Percentiles rank a stretch among this genome's conserved stretches.
phyloP scores from a whole-genome alignment of 2,113 vertebrate species.

The Herpetotheres cachinnans region DNA sequence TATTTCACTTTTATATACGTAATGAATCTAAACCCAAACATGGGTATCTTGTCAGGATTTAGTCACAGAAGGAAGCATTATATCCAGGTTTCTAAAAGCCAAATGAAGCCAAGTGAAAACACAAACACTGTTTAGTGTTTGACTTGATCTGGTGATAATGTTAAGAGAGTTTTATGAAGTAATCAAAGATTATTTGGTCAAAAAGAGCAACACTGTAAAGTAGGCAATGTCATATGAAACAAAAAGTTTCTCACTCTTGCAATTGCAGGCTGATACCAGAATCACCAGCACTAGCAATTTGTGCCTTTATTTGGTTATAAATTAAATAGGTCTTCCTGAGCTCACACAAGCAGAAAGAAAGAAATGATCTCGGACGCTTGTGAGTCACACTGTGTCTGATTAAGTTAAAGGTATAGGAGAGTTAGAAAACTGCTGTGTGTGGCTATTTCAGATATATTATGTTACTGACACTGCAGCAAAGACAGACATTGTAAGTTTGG shows the following conservation, averaged over 20 bases:
- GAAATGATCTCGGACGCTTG: conserved; percentile 56
- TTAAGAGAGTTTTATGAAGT: conserved; percentile 2
- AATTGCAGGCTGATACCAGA: conserved; percentile 23
- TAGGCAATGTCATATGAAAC: neutral
- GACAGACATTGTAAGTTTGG: neutral
- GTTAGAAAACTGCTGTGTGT: conserved; percentile 27
- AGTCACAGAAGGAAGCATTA: neutral
- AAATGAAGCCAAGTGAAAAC: neutral
- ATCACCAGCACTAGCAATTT: conserved; percentile 51
- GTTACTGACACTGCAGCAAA: conserved; percentile 27
- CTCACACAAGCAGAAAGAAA: conserved; percentile 62
- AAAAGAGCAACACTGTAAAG: neutral
- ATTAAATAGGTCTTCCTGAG: conserved; percentile 52
- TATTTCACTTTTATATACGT: neutral
- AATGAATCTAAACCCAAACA: neutral
- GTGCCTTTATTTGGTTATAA: conserved; percentile 65
- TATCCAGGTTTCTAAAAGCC: neutral
- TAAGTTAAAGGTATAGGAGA: conserved; percentile 41
- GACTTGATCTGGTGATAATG: neutral
- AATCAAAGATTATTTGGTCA: conserved; percentile 7
- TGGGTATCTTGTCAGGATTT: neutral
- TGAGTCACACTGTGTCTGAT: conserved; percentile 59
- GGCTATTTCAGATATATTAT: conserved; percentile 27
- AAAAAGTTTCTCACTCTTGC: neutral
- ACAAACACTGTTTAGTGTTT: neutral